These are phyloP conservation scores for Steatornis caripensis DNA, from an alignment of 2,113 vertebrate genomes.

Conservation along the genomic window DNA sequence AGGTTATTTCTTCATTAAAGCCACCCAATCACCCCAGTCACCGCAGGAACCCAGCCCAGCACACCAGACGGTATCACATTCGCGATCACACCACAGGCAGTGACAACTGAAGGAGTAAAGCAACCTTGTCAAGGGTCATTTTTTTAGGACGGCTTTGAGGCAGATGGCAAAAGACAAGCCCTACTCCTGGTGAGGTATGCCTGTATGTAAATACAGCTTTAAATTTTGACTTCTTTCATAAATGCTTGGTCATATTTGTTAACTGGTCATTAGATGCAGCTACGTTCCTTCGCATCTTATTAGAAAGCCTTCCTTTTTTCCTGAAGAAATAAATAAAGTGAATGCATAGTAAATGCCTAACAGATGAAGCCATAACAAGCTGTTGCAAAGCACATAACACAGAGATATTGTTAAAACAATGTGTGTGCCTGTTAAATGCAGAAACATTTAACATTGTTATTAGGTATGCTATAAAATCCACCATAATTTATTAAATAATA, in stretches of 20 bases:
- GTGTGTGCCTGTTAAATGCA: constrained; percentile 63
- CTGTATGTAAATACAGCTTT: constrained; percentile 56
- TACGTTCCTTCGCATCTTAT: constrained; percentile 59
- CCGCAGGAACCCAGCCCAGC: background rate
- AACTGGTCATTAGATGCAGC: constrained; percentile 61
- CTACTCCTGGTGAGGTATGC: constrained; percentile 44
- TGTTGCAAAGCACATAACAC: constrained; percentile 54
- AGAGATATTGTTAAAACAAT: constrained; percentile 71
- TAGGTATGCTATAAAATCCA: constrained; percentile 59
- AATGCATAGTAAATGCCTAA: constrained; percentile 69
- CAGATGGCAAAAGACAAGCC: constrained; percentile 29
- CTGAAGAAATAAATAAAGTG: constrained; percentile 9
- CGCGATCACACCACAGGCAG: background rate
- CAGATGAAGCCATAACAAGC: constrained; percentile 72
- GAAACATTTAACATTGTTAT: constrained; percentile 68
- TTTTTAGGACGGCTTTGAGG: constrained; percentile 21
- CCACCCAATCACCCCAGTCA: background rate
- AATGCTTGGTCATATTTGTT: constrained; percentile 36
- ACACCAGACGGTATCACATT: background rate
- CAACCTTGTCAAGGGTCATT: background rate
- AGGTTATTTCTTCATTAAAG: background rate
- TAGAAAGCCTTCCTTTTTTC: constrained; percentile 51
- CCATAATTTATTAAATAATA: constrained; percentile 70
- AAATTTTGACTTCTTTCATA: constrained; percentile 35
- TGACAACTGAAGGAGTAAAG: background rate